Percentiles rank a stretch among this genome's conserved stretches.
These are phyloP conservation scores for Drosophila putrida DNA, from an alignment of 2,888 invertebrate genomes.

Conservation along the genomic window DNA sequence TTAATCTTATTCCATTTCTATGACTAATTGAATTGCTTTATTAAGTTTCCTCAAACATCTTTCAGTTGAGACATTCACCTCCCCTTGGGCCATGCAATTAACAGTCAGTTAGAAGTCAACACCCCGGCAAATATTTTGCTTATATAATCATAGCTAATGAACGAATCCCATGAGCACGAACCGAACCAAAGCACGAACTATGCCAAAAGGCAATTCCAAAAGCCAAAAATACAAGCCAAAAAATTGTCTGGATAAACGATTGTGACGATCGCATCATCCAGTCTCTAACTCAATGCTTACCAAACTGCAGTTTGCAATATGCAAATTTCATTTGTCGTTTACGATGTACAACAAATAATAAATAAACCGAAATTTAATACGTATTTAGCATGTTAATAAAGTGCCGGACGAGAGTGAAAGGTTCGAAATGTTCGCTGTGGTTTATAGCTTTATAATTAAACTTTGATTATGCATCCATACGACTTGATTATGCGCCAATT, in stretches of 20 bases:
- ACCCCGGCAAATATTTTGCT: conserved; percentile 65
- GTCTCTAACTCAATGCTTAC: conserved; percentile 35
- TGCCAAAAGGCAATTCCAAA: conserved; percentile 43
- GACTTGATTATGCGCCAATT: conserved; percentile 43
- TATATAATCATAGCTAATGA: conserved; percentile 72
- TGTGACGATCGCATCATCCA: conserved; percentile 34
- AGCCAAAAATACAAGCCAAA: conserved; percentile 20
- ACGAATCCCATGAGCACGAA: conserved; percentile 45
- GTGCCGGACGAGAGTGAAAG: conserved; percentile 60
- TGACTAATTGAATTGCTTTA: conserved; percentile 51
- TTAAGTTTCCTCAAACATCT: conserved; percentile 19
- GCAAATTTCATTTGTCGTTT: conserved; percentile 44
- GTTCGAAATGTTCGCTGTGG: conserved; percentile 24
- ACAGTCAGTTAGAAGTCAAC: conserved; percentile 62
- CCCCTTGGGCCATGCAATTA: conserved; percentile 49
- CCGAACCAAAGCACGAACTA: conserved; percentile 59
- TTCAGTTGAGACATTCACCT: conserved; percentile 13
- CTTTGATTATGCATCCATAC: conserved; percentile 51
- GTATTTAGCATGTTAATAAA: conserved; percentile 72
- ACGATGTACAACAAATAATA: conserved; percentile 26
- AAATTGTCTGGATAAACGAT: conserved; percentile 35
- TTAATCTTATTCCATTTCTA: conserved; percentile 31
- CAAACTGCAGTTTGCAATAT: conserved; percentile 65
- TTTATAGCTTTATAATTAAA: conserved; percentile 56
- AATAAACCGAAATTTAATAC: conserved; percentile 32